Evolutionary conservation across 2,888 invertebrate genomes (phyloP).

Genomic region (Eucera pruinosa): DNA sequence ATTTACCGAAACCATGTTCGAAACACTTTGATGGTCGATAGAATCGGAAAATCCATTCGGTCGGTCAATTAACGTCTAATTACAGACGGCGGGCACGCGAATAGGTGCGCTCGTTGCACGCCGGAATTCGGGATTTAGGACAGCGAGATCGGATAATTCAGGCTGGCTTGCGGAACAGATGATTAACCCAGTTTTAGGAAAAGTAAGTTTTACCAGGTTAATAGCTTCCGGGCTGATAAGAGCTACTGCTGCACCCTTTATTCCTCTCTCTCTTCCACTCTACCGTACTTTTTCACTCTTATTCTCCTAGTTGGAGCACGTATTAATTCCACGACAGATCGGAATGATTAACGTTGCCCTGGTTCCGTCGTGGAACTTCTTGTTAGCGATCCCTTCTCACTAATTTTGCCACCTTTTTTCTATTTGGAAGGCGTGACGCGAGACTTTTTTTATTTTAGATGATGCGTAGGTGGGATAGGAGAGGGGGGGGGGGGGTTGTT

Average conservation of each 20-base stretch:
- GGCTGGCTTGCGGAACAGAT: conserved; percentile 41
- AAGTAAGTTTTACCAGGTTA: conserved; percentile 60
- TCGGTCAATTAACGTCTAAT: conserved; percentile 53
- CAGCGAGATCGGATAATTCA: conserved; percentile 39
- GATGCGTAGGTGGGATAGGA: no score
- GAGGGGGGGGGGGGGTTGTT: no score
- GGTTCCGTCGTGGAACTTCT: conserved; percentile 8
- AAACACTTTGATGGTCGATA: conserved; percentile 29
- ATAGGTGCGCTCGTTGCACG: not conserved
- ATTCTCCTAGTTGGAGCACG: not conserved
- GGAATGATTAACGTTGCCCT: conserved; percentile 26
- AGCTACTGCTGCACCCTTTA: not conserved
- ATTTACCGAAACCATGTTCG: not conserved
- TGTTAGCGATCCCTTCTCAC: not conserved
- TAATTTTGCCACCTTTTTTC: not conserved
- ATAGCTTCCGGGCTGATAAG: conserved; percentile 61
- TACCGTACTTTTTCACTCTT: not conserved
- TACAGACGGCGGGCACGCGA: conserved; percentile 6
- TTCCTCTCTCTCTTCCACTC: not conserved
- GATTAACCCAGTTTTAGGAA: conserved; percentile 61
- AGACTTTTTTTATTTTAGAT: not conserved
- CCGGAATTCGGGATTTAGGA: conserved; percentile 45
- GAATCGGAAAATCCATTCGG: conserved; percentile 52
- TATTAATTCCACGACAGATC: conserved; percentile 36
- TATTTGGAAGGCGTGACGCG: not conserved